A percentile compares a stretch with the other conserved stretches of the same genome.
Evolutionary conservation across 2,113 vertebrate genomes (phyloP).

Genomic region (Lanius collurio): DNA sequence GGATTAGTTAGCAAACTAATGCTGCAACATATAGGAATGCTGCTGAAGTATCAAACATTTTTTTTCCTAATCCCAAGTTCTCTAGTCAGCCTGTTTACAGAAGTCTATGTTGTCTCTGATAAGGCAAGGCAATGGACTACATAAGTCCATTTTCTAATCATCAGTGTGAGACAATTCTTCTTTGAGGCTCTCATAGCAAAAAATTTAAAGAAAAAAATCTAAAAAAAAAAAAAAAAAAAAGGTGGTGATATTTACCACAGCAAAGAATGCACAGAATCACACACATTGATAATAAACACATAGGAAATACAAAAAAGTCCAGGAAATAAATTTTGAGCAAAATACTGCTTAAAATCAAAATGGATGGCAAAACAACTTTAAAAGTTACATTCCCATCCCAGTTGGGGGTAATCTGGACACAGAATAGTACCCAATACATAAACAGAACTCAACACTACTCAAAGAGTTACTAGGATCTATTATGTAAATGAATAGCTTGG

Average conservation of each 20-base stretch:
- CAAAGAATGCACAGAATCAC: not conserved
- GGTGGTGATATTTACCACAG: not conserved
- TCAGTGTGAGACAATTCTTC: not conserved
- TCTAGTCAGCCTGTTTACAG: not conserved
- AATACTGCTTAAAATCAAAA: not conserved
- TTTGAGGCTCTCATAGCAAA: not conserved
- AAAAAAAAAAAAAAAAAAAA: not conserved
- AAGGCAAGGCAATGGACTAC: not conserved
- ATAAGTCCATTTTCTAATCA: not conserved
- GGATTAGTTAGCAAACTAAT: not conserved
- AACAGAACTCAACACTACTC: not conserved
- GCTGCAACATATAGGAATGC: not conserved
- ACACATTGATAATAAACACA: not conserved
- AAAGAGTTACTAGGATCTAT: not conserved
- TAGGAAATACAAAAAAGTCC: not conserved
- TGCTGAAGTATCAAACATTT: not conserved
- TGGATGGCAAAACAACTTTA: not conserved
- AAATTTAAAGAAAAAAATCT: not conserved
- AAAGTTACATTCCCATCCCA: not conserved
- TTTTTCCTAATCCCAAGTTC: not conserved
- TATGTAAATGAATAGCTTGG: not conserved
- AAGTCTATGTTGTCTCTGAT: not conserved
- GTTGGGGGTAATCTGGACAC: not conserved
- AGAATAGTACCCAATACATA: not conserved
- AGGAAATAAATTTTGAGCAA: not conserved